These are phyloP conservation scores for Centruroides sculpturatus DNA, from an alignment of 1,140 invertebrate genomes.

Conservation along the genomic window DNA sequence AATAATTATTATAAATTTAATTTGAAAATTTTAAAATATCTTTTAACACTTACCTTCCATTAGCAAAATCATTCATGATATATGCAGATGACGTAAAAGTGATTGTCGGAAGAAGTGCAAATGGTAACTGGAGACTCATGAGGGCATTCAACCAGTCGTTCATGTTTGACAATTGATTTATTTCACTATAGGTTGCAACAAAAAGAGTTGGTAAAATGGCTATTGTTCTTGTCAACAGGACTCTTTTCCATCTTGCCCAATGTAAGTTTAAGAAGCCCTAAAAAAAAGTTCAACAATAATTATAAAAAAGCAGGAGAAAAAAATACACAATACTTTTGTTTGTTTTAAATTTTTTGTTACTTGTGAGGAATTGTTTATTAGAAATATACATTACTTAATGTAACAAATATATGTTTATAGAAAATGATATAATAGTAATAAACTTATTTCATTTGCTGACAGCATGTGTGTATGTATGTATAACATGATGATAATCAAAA, in stretches of 20 bases:
- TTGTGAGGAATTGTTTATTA: too few relatives aligned
- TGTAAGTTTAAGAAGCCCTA: slow-evolving; percentile 75
- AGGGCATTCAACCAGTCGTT: slow-evolving; percentile 83
- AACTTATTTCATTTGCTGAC: too few relatives aligned
- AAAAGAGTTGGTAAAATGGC: slow-evolving; percentile 81
- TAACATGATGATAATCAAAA: too few relatives aligned
- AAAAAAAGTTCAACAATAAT: slow-evolving; percentile 10
- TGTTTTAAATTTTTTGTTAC: too few relatives aligned
- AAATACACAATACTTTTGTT: too few relatives aligned
- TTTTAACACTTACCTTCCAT: slow-evolving; percentile 43
- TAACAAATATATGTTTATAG: too few relatives aligned
- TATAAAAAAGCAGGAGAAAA: too few relatives aligned
- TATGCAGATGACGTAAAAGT: slow-evolving; percentile 65
- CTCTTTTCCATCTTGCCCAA: slow-evolving; percentile 78
- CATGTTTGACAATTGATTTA: slow-evolving; percentile 60
- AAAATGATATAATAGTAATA: too few relatives aligned
- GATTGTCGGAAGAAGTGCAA: slow-evolving; percentile 69
- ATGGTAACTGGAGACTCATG: slow-evolving; percentile 71
- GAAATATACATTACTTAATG: too few relatives aligned
- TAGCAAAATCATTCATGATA: slow-evolving; percentile 73
- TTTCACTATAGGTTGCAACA: slow-evolving; percentile 53
- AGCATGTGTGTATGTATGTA: too few relatives aligned
- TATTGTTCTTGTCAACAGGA: slow-evolving; percentile 68
- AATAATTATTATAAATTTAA: background rate
- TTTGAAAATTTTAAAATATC: background rate